phyloP scores from a whole-genome alignment of 2,888 invertebrate species.

The Sesia bembeciformis region DNA sequence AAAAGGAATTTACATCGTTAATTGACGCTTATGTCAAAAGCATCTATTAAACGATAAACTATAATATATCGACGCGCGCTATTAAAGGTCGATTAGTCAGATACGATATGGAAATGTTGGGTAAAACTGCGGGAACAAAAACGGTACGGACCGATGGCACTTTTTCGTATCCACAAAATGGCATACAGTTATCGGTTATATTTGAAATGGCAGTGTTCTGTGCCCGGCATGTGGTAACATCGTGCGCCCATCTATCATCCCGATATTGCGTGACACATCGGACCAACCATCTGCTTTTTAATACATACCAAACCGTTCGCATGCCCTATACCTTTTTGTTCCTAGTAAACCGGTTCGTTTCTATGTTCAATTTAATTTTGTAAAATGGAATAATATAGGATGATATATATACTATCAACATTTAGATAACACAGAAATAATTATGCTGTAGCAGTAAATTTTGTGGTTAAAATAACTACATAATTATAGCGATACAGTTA shows the following conservation, averaged over 20 bases:
- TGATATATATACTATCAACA: too few species aligned
- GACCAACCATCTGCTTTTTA: conserved; percentile 17
- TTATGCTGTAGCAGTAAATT: too few species aligned
- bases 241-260: conserved; percentile 45
- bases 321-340: background rate
- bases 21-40: too few species aligned
- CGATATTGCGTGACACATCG: conserved; percentile 36
- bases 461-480: too few species aligned
- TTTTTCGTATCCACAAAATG: background rate
- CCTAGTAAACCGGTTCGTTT: too few species aligned
- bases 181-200: conserved; percentile 1
- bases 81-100: background rate
- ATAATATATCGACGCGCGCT: background rate
- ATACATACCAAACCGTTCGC: background rate
- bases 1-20: too few species aligned
- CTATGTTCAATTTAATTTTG: too few species aligned
- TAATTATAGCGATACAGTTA: too few species aligned
- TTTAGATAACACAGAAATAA: too few species aligned
- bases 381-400: too few species aligned
- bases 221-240: conserved; percentile 22
- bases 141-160: background rate
- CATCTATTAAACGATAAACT: background rate
- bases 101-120: background rate
- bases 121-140: background rate
- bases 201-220: conserved; percentile 23